These are phyloP conservation scores for Thalassarche chlororhynchos DNA, from an alignment of 2,113 vertebrate species.

Conservation along the genomic window DNA sequence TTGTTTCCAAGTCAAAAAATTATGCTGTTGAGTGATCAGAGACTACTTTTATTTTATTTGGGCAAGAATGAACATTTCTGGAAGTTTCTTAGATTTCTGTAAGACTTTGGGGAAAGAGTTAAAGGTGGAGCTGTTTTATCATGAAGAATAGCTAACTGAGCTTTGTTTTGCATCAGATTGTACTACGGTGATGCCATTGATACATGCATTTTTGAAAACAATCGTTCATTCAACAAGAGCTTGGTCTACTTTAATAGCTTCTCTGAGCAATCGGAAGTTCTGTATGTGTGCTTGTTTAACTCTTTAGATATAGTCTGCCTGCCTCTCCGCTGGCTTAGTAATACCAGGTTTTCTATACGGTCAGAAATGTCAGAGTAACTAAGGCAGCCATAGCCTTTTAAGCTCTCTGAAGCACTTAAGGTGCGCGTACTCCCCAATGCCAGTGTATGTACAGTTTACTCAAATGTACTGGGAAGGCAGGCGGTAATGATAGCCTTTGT, in stretches of 20 bases:
- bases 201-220: not conserved
- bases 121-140: not conserved
- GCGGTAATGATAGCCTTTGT: not conserved
- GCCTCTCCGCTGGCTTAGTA: rapidly evolving
- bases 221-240: not conserved
- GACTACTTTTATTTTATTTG: not conserved
- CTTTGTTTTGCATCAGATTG: not conserved
- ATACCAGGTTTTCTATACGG: rapidly evolving
- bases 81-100: not conserved
- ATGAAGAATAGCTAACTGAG: not conserved
- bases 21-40: not conserved
- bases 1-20: not conserved
- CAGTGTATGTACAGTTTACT: not conserved
- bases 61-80: not conserved
- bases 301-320: not conserved
- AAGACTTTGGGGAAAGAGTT: not conserved
- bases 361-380: not conserved
- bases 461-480: not conserved
- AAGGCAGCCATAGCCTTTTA: not conserved
- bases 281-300: not conserved
- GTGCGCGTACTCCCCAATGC: rapidly evolving
- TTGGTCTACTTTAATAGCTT: not conserved
- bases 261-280: not conserved
- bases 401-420: not conserved
- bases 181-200: not conserved